These are phyloP conservation scores for Haliclona indistincta DNA, from an alignment of 37 sponge, comb jelly and placozoan genomes.

Conservation along the genomic window DNA sequence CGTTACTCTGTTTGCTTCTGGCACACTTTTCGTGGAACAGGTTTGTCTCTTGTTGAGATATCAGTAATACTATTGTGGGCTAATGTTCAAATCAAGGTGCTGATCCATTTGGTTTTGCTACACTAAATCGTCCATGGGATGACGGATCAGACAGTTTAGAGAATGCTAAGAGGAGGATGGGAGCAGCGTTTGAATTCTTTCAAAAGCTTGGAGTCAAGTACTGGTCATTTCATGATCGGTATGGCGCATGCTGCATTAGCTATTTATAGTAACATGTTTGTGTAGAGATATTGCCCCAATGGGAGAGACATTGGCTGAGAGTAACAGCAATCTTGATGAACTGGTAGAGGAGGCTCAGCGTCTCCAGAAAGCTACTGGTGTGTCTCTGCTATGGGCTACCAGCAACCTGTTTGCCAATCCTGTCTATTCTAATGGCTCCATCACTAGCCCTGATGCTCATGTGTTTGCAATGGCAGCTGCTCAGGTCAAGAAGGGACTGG, in stretches of 20 bases:
- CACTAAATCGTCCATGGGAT: slow-evolving; percentile 67
- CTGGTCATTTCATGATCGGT: slow-evolving; percentile 77
- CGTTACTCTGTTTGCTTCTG: slow-evolving; percentile 79
- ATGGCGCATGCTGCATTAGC: background rate
- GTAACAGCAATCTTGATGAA: slow-evolving; percentile 58
- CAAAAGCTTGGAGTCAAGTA: slow-evolving; percentile 63
- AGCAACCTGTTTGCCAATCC: slow-evolving; percentile 72
- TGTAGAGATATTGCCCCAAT: slow-evolving; percentile 68
- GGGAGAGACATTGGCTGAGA: slow-evolving; percentile 36
- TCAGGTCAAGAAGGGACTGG: slow-evolving; percentile 71
- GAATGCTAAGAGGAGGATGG: slow-evolving; percentile 57
- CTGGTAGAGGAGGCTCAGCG: slow-evolving; percentile 46
- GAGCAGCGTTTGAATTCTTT: slow-evolving; percentile 75
- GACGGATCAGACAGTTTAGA: slow-evolving; percentile 56
- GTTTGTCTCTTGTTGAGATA: slow-evolving; percentile 10
- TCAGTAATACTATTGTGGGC: background rate
- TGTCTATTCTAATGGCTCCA: slow-evolving; percentile 53
- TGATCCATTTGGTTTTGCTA: slow-evolving; percentile 74
- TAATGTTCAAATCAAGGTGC: slow-evolving; percentile 33
- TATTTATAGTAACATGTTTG: background rate
- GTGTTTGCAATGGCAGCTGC: slow-evolving; percentile 71
- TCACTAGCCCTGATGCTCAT: slow-evolving; percentile 67
- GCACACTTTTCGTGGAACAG: slow-evolving; percentile 81
- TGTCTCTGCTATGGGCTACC: slow-evolving; percentile 67
- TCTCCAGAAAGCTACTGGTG: slow-evolving; percentile 63